A percentile compares a stretch with the other conserved stretches of the same genome.
Conservation (phyloP, 1,140 invertebrate genomes). For the Steinernema feltiae region DNA sequence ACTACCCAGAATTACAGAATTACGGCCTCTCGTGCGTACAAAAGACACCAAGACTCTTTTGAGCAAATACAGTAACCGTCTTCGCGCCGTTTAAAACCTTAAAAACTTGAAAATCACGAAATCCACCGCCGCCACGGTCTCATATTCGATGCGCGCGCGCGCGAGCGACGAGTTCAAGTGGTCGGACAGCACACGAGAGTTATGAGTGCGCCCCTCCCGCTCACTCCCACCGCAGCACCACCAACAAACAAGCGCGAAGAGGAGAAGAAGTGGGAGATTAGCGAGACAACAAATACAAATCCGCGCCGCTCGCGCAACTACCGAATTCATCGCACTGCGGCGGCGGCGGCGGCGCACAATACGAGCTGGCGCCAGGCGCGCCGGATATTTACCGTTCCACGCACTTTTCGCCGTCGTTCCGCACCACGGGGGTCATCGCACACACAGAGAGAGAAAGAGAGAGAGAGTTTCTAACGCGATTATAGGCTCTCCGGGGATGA, state of each 20-base stretch:
- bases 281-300: slow-evolving; percentile 4
- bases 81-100: background rate
- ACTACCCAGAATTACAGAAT: no score
- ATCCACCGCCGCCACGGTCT: background rate
- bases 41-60: no score
- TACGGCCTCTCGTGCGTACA: no score
- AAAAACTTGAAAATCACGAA: background rate
- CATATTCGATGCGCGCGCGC: no score
- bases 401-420: background rate
- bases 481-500: background rate
- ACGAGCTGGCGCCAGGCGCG: background rate
- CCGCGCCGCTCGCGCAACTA: background rate
- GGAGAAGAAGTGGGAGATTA: slow-evolving; percentile 15
- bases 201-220: background rate
- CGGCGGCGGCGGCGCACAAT: no score
- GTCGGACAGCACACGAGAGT: background rate
- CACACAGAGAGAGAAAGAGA: background rate
- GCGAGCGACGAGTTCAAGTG: slow-evolving; percentile 11
- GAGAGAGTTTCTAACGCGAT: background rate
- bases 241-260: background rate
- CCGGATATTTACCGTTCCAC: slow-evolving; percentile 13
- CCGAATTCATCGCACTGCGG: background rate
- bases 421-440: background rate
- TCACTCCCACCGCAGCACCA: background rate
- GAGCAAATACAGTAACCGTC: no score